Conservation (phyloP, 2,113 vertebrate genomes). For the Sylvietta virens region DNA sequence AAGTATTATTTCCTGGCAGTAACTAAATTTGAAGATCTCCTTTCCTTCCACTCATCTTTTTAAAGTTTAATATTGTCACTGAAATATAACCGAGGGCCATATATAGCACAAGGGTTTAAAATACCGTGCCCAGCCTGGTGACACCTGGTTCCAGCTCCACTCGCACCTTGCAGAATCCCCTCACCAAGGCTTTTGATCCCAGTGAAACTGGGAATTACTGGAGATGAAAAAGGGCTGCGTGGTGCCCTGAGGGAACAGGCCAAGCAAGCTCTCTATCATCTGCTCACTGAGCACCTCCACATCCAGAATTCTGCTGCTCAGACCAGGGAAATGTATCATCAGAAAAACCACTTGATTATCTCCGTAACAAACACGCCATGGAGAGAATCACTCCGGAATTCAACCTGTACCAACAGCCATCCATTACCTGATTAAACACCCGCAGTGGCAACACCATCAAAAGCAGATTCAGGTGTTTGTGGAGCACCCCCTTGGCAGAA, state of each 20-base stretch:
- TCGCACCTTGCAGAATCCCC: accelerated
- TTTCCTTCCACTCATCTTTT: not conserved
- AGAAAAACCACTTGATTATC: not conserved
- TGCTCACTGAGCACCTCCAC: not conserved
- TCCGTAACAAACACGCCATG: not conserved
- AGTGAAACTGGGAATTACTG: not conserved
- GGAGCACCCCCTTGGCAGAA: not conserved
- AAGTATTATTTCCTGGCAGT: not conserved
- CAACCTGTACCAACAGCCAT: not conserved
- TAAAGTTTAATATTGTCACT: not conserved
- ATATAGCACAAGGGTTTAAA: not conserved
- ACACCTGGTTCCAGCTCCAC: not conserved
- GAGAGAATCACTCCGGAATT: not conserved
- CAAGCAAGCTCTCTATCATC: not conserved
- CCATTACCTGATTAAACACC: not conserved
- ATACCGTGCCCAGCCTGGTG: not conserved
- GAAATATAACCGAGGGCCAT: not conserved
- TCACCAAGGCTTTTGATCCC: not conserved
- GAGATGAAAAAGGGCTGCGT: not conserved
- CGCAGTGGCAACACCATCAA: not conserved
- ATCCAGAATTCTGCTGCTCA: not conserved
- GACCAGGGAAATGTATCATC: not conserved
- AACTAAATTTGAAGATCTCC: not conserved
- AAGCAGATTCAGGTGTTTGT: not conserved
- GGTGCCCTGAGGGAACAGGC: not conserved